A percentile compares a stretch with the other conserved stretches of the same genome.
Conservation (phyloP, 2,113 vertebrate genomes). For the Cygnus atratus region DNA sequence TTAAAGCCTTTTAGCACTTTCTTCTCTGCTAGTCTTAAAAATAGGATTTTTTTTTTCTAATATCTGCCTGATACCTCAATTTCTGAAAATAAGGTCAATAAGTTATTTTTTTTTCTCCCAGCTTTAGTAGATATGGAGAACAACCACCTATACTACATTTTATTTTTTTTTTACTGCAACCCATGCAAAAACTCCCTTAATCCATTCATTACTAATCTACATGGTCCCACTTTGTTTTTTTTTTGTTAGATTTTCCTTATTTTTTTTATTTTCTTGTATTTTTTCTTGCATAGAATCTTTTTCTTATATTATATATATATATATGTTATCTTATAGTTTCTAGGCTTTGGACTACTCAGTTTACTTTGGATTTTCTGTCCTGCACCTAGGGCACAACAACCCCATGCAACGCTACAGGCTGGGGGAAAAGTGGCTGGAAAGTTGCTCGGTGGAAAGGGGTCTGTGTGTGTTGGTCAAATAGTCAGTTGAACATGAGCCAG, state of each 20-base stretch:
- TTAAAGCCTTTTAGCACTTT: neutral
- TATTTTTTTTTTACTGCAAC: neutral
- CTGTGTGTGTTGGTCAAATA: no score
- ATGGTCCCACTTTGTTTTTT: neutral
- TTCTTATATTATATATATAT: neutral
- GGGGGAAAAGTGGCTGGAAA: no score
- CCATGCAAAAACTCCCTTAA: rapidly evolving
- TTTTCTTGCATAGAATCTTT: neutral
- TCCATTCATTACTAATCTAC: neutral
- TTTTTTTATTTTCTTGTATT: neutral
- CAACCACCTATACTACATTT: neutral
- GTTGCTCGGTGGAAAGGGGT: no score
- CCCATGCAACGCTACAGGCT: no score
- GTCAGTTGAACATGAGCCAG: no score
- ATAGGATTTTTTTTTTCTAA: neutral
- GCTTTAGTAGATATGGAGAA: neutral
- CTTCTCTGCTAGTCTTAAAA: neutral
- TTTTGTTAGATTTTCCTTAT: neutral
- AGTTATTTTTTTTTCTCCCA: neutral
- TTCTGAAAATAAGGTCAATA: neutral
- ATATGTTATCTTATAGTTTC: neutral
- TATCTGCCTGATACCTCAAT: neutral
- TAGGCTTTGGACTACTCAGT: neutral
- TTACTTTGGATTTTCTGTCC: no score
- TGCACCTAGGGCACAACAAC: no score